Conservation (phyloP, 2,797 vertebrate genomes). For the Galago senegalensis region DNA sequence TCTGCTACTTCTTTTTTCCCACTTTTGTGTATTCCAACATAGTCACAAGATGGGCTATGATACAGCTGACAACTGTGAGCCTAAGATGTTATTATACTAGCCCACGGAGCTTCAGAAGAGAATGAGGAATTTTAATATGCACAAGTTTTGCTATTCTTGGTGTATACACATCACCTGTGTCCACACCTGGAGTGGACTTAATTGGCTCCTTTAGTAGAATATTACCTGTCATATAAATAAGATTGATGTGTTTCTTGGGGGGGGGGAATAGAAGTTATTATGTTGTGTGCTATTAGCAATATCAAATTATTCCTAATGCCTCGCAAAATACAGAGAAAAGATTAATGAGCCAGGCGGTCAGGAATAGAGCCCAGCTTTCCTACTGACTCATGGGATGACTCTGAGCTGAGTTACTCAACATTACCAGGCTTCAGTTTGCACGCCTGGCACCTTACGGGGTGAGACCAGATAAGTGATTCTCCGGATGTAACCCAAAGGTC, state of each 20-base stretch:
- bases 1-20: neutral
- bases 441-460: slow-evolving; percentile 36
- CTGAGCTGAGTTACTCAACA: slow-evolving; percentile 47
- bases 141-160: slow-evolving; percentile 1
- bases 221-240: slow-evolving; percentile 28
- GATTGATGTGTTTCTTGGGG: slow-evolving; percentile 1
- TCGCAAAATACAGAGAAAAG: slow-evolving; percentile 74
- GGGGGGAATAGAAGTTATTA: slow-evolving; percentile 11
- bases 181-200: neutral
- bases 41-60: neutral
- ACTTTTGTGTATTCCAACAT: neutral
- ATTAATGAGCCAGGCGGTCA: slow-evolving; percentile 70
- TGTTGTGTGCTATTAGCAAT: slow-evolving; percentile 23
- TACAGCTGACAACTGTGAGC: neutral
- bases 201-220: slow-evolving; percentile 13
- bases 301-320: slow-evolving; percentile 64
- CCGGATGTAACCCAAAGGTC: neutral
- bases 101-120: slow-evolving; percentile 31
- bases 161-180: neutral
- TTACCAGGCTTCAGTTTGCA: neutral
- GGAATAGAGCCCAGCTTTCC: slow-evolving; percentile 62
- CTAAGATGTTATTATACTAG: neutral
- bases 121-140: neutral
- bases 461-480: slow-evolving; percentile 12
- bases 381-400: slow-evolving; percentile 67